Conservation (phyloP, 2,888 invertebrate species). For the Lapara coniferarum region DNA sequence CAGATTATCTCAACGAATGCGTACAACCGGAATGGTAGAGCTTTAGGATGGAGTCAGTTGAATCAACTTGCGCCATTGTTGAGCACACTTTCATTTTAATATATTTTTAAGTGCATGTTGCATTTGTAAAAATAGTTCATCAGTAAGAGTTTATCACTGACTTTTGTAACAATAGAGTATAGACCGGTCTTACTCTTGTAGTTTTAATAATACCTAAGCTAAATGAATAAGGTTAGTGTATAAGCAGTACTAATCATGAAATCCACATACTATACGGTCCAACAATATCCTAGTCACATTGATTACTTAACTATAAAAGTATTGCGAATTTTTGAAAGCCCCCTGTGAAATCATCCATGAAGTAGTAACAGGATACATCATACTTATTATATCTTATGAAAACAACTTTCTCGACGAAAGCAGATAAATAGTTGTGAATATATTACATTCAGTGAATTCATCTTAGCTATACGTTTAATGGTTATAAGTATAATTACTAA, state of each 20-base stretch:
- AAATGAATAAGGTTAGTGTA: slow-evolving; percentile 1
- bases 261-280: neutral
- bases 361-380: slow-evolving; percentile 1
- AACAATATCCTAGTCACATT: slow-evolving; percentile 1
- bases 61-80: no score
- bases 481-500: neutral
- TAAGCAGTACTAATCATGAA: slow-evolving; percentile 12
- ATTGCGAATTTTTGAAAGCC: neutral
- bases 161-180: no score
- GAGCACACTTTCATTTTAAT: no score
- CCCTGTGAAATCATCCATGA: neutral
- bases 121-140: no score
- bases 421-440: slow-evolving; percentile 8
- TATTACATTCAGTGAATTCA: neutral
- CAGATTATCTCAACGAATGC: no score
- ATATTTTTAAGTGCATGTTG: no score
- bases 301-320: slow-evolving; percentile 7
- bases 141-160: no score
- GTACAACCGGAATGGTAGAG: no score
- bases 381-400: neutral
- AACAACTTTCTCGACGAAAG: slow-evolving; percentile 7
- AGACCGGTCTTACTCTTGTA: no score
- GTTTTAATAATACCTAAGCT: neutral
- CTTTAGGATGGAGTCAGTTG: no score
- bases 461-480: neutral